Percentiles rank a stretch among this genome's conserved stretches.
These are phyloP conservation scores for Tiliacea citrago DNA, from an alignment of 2,888 invertebrate species.

Conservation along the genomic window DNA sequence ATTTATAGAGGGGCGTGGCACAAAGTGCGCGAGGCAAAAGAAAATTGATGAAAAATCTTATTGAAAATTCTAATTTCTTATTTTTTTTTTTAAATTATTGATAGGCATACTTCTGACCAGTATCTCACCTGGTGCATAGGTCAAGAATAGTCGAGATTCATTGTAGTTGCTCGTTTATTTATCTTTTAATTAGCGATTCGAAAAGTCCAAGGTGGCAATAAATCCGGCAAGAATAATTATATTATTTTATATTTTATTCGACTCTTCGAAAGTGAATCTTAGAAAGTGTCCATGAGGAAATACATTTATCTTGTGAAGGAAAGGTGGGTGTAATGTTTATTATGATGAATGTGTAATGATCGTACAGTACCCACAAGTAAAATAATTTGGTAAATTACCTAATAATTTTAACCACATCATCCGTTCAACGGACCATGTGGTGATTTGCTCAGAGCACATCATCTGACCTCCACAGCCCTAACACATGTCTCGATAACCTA, in stretches of 20 bases:
- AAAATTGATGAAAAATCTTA: neutral
- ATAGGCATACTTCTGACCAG: neutral
- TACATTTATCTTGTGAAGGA: neutral
- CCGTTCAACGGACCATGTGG: neutral
- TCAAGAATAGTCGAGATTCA: too few relatives aligned
- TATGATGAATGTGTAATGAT: neutral
- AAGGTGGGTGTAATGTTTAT: neutral
- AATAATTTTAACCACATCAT: neutral
- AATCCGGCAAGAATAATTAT: too few relatives aligned
- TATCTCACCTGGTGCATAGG: too few relatives aligned
- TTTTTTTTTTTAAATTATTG: neutral
- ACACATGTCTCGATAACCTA: constrained; percentile 27
- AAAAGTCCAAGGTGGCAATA: too few relatives aligned
- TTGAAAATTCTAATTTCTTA: neutral
- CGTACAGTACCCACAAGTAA: neutral
- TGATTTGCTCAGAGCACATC: neutral
- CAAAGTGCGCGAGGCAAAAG: neutral
- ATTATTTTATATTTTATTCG: neutral
- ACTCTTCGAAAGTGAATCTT: neutral
- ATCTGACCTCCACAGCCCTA: neutral
- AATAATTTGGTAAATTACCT: neutral
- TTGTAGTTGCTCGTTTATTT: neutral
- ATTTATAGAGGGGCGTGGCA: constrained; percentile 16
- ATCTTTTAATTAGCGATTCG: neutral
- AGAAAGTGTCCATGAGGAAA: neutral